Evolutionary conservation across 2,113 vertebrate species (phyloP).

Genomic region (Semicossyphus pulcher): DNA sequence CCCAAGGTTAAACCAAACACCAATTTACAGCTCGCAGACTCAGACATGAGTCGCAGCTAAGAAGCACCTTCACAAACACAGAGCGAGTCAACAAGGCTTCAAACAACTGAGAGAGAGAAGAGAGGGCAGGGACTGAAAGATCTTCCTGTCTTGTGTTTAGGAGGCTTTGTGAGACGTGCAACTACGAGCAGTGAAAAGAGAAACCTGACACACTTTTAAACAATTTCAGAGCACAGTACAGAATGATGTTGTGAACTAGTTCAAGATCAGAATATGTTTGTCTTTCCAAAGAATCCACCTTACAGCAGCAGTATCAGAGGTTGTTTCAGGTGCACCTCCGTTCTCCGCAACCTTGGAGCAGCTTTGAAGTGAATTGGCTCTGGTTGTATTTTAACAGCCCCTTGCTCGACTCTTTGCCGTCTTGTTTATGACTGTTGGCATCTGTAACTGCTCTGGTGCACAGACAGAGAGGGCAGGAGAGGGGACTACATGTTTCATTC

Average conservation of each 20-base stretch:
- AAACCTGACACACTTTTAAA: constrained; percentile 32
- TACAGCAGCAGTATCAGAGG: not conserved
- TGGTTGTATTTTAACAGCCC: constrained; percentile 66
- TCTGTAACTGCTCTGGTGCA: constrained; percentile 51
- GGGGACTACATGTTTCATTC: constrained; percentile 42
- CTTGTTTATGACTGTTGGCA: constrained; percentile 69
- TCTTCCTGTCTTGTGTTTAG: constrained; percentile 49
- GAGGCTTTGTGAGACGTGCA: constrained; percentile 15
- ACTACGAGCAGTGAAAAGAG: constrained; percentile 28
- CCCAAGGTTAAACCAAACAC: too few relatives aligned
- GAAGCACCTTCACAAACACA: too few relatives aligned
- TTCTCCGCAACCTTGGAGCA: constrained; percentile 67
- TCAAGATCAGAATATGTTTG: constrained; percentile 29
- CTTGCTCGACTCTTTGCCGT: constrained; percentile 53
- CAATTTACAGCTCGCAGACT: too few relatives aligned
- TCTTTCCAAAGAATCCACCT: constrained; percentile 12
- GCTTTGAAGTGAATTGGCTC: constrained; percentile 67
- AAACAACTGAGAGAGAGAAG: constrained; percentile 47
- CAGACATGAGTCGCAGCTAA: too few relatives aligned
- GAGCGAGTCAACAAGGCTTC: too few relatives aligned
- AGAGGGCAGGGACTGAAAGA: constrained; percentile 41
- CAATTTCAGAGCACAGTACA: constrained; percentile 25
- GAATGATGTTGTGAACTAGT: constrained; percentile 16
- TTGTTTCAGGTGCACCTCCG: constrained; percentile 13
- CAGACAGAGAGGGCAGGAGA: constrained; percentile 27